phyloP scores from a whole-genome alignment of 2,113 vertebrate species.

The Stegastes partitus region DNA sequence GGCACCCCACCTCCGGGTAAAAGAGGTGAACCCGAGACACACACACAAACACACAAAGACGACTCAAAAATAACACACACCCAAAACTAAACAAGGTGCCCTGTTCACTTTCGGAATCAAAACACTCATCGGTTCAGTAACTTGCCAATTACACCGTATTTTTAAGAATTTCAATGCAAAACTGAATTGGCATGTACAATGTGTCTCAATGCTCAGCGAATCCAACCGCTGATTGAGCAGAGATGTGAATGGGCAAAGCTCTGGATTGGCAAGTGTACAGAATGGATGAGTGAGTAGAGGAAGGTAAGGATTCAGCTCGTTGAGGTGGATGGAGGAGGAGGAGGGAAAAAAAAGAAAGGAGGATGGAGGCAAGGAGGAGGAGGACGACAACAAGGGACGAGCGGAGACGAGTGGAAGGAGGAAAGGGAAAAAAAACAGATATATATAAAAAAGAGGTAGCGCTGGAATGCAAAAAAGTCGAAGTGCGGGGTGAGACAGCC shows the following conservation, averaged over 20 bases:
- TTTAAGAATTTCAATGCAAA: constrained; percentile 51
- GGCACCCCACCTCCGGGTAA: constrained; percentile 73
- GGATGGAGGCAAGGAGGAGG: constrained; percentile 65
- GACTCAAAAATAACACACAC: constrained; percentile 48
- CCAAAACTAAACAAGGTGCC: constrained; percentile 60
- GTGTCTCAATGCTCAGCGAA: constrained; percentile 66
- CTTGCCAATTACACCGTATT: constrained; percentile 76
- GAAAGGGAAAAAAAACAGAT: constrained; percentile 52
- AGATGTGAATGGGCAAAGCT: constrained; percentile 75
- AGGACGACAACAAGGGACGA: constrained; percentile 54
- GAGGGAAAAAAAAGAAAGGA: constrained; percentile 57
- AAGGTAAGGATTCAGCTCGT: constrained; percentile 67
- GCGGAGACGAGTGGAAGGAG: constrained; percentile 57
- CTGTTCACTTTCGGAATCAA: constrained; percentile 76
- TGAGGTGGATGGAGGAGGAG: constrained; percentile 53
- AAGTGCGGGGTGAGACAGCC: constrained; percentile 67
- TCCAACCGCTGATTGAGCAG: constrained; percentile 65
- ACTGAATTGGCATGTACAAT: constrained; percentile 70
- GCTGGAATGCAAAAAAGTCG: constrained; percentile 70
- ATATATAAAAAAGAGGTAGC: constrained; percentile 69
- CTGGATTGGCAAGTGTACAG: constrained; percentile 85
- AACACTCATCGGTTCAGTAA: constrained; percentile 84
- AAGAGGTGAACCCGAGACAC: constrained; percentile 62
- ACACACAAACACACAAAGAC: constrained; percentile 26
- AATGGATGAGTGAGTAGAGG: constrained; percentile 84